Evolutionary conservation across 2,113 vertebrate genomes (phyloP), one percentile per base, ranked within the genome.

Genomic region (Myiozetetes cayanensis): DNA sequence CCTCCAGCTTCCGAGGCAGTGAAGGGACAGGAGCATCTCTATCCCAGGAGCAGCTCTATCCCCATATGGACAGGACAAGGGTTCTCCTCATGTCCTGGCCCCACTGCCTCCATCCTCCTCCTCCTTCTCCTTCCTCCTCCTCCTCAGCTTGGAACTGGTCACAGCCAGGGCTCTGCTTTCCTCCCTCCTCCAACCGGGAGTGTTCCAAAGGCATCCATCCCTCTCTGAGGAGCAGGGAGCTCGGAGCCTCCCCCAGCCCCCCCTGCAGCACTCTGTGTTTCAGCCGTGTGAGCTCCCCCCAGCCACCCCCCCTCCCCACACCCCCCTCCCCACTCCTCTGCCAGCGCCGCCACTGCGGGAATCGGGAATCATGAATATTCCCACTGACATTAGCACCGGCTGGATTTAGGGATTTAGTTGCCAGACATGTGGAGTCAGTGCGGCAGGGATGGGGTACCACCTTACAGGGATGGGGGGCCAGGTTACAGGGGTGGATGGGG

Each of bases 311-410:
- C 67, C 20, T 39, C 65, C 44, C 53, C 7, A 3, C 46, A 14
- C 22, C 43, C 66, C 16, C 46, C 80, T 37, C n/a, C 21, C 5
- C 16, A 4, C n/a, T 9, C 56, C 84, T 43, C 85, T 80, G 44
- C 61, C 27, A 2, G 73, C 9, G 2, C 46, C 3, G 46, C 74
- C 41, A 43, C 67, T 59, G 3, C 1, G 44, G 77, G 37, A 37
- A 8, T 77, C 1, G 44, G 77, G 37, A 37, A 8, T 77, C 92
- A 92, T 94, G 97, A 97, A 97, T 95, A 96, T 98, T 98, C 96
- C 89, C 89, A 73, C 96, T 89, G 94, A 89, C 79, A n/a, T 95
- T 91, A 90, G 67, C 94, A 74, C 89, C 87, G 66, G 93, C 96
- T 94, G 96, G 44, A 11, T 96, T 80, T 65, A 78, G 96, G 96